Conservation (phyloP, 2,113 vertebrate species). For the Bombycilla garrulus region DNA sequence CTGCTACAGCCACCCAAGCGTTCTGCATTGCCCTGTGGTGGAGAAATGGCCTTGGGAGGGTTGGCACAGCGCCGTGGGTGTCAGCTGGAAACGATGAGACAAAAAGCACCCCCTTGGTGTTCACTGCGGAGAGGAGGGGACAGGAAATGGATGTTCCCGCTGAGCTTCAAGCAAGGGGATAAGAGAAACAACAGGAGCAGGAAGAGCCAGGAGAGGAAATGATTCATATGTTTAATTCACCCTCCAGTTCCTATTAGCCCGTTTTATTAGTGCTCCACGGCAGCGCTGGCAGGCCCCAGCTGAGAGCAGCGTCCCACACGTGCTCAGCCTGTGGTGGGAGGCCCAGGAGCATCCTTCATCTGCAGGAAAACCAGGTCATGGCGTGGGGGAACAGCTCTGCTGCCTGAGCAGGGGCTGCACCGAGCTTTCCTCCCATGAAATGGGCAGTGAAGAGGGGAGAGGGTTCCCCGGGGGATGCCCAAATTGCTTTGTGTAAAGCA, state of each 20-base stretch:
- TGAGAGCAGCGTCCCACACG: background rate
- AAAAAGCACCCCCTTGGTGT: background rate
- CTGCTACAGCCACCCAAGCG: background rate
- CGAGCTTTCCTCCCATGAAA: background rate
- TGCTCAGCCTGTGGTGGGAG: background rate
- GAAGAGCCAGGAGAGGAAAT: slow-evolving; percentile 14
- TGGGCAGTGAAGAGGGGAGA: background rate
- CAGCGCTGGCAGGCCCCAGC: background rate
- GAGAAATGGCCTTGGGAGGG: background rate
- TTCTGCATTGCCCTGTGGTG: background rate
- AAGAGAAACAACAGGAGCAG: background rate
- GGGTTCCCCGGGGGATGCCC: background rate
- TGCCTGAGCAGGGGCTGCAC: background rate
- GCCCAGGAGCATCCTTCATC: background rate
- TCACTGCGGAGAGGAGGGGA: background rate
- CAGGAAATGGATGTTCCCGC: background rate
- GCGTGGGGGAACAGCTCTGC: background rate
- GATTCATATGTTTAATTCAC: slow-evolving; percentile 50
- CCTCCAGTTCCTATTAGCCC: background rate
- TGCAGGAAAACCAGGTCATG: background rate
- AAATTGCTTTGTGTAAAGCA: background rate
- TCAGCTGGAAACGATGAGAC: background rate
- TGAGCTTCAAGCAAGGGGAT: background rate
- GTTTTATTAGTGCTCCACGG: background rate
- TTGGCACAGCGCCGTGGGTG: background rate